Percentiles rank a stretch among this genome's conserved stretches.
These are phyloP conservation scores for Spisula subtruncata DNA, from an alignment of 2,888 invertebrate genomes.

Conservation along the genomic window DNA sequence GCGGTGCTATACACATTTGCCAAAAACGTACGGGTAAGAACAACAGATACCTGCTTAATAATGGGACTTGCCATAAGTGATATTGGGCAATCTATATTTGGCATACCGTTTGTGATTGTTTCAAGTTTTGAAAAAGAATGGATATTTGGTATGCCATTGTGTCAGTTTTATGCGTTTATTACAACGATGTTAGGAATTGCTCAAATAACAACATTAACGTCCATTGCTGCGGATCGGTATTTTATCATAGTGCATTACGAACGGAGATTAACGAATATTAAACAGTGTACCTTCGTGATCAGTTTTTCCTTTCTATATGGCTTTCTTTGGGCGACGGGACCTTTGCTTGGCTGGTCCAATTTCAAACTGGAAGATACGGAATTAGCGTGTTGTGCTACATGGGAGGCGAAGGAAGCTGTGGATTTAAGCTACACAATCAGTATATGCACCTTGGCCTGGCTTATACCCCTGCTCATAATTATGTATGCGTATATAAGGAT, in stretches of 20 bases:
- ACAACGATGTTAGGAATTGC: conserved; percentile 54
- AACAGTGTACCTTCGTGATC: conserved; percentile 10
- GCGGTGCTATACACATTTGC: conserved; percentile 39
- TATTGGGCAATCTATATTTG: conserved; percentile 48
- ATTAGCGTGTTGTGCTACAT: conserved; percentile 57
- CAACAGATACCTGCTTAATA: conserved; percentile 48
- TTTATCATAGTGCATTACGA: conserved; percentile 49
- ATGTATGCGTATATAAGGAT: conserved; percentile 55
- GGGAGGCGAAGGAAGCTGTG: conserved; percentile 29
- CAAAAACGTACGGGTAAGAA: conserved; percentile 30
- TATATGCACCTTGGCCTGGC: conserved; percentile 53
- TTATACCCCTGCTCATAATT: conserved; percentile 55
- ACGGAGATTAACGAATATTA: conserved; percentile 33
- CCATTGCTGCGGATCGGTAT: conserved; percentile 57
- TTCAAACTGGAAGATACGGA: conserved; percentile 45
- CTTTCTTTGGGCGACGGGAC: conserved; percentile 47
- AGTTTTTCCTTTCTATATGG: conserved; percentile 43
- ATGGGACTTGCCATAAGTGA: conserved; percentile 53
- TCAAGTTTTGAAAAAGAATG: conserved; percentile 46
- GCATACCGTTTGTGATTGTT: conserved; percentile 47
- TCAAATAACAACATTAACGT: conserved; percentile 51
- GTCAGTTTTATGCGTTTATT: conserved; percentile 54
- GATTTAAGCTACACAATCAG: conserved; percentile 51
- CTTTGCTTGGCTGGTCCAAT: conserved; percentile 58
- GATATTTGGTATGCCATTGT: conserved; percentile 53